A percentile compares a stretch with the other conserved stretches of the same genome.
Evolutionary conservation across 1,140 invertebrate genomes (phyloP).

Genomic region (Bombus haemorrhoidalis): DNA sequence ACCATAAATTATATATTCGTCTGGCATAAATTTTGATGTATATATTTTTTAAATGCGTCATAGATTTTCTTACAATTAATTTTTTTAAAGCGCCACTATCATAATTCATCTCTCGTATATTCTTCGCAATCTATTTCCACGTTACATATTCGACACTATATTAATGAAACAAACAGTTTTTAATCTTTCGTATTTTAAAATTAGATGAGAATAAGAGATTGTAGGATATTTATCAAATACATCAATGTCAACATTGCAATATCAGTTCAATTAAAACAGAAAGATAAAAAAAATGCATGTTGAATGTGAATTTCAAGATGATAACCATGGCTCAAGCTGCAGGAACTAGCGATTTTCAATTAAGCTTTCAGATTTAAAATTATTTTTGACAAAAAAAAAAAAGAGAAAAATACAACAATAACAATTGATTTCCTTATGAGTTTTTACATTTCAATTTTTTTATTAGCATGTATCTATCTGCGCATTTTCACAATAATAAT

Average conservation of each 20-base stretch:
- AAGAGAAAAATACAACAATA: conserved; percentile 32
- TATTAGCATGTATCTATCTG: conserved; percentile 47
- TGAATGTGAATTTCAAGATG: conserved; percentile 1
- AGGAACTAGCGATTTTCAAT: conserved; percentile 2
- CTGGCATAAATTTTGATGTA: conserved; percentile 22
- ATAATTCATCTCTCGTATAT: background rate
- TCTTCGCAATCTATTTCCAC: conserved; percentile 7
- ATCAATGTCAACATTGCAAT: background rate
- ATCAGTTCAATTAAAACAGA: background rate
- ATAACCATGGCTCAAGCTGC: background rate
- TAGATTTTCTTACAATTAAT: background rate
- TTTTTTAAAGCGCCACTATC: background rate
- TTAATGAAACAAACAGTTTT: background rate
- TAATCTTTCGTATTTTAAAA: background rate
- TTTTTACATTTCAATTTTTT: conserved; percentile 43
- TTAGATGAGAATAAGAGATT: background rate
- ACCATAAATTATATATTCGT: conserved; percentile 39
- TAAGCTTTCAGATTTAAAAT: conserved; percentile 3
- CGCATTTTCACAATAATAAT: conserved; percentile 55
- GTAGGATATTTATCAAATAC: background rate
- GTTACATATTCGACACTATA: background rate
- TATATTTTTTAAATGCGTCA: background rate
- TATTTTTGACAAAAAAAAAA: conserved; percentile 12
- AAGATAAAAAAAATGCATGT: background rate
- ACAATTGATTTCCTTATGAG: conserved; percentile 8